Evolutionary conservation across 2,113 vertebrate species (phyloP).

Genomic region (Sphaerodactylus townsendi): DNA sequence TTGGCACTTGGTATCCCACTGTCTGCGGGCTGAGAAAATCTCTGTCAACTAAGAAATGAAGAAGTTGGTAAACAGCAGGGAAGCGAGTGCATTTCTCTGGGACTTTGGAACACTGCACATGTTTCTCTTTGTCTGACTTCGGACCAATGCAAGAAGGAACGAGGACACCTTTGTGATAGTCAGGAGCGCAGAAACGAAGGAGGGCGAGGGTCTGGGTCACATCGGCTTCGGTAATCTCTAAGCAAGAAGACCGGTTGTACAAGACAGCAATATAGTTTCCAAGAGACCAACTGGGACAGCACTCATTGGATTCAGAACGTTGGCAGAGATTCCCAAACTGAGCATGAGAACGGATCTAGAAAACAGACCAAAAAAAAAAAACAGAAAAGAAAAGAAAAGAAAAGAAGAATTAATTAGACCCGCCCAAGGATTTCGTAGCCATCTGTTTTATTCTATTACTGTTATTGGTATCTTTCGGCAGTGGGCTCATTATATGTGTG

Average conservation of each 20-base stretch:
- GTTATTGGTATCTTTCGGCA: not conserved
- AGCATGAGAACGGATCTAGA: conserved; percentile 90
- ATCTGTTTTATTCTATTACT: not conserved
- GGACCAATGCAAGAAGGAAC: conserved; percentile 81
- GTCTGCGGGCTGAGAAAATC: conserved; percentile 96
- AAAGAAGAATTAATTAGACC: not conserved
- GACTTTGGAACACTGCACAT: conserved; percentile 82
- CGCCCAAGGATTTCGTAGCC: too few relatives aligned
- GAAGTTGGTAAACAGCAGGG: conserved; percentile 86
- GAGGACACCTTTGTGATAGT: conserved; percentile 88
- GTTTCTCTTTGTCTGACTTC: conserved; percentile 74
- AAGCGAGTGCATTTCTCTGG: conserved; percentile 88
- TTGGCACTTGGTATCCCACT: conserved; percentile 93
- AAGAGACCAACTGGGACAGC: conserved; percentile 97
- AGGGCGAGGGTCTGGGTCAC: conserved; percentile 86
- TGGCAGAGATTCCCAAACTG: conserved; percentile 90
- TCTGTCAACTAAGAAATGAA: conserved; percentile 93
- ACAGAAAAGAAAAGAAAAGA: not conserved
- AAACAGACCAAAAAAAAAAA: conserved; percentile 28
- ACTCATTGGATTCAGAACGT: conserved; percentile 78
- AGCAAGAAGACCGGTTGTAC: conserved; percentile 89
- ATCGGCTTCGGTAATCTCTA: conserved; percentile 87
- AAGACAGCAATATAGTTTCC: conserved; percentile 94
- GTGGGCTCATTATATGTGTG: not conserved
- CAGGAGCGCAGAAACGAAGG: conserved; percentile 88